Evolutionary conservation across 2,797 vertebrate species (phyloP).

Genomic region (Enteromius radiatus): DNA sequence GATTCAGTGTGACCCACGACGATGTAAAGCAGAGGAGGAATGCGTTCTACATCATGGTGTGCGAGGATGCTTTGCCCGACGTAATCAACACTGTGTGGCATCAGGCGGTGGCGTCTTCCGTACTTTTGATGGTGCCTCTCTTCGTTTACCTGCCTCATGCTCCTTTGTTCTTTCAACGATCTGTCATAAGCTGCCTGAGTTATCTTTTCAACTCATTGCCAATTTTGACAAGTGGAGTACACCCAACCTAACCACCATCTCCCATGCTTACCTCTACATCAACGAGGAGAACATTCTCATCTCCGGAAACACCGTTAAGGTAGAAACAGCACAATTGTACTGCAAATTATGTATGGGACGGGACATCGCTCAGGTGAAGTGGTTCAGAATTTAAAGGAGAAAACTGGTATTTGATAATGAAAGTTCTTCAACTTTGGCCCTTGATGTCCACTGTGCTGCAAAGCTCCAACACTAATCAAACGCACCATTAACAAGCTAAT

Average conservation of each 20-base stretch:
- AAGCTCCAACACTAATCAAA: neutral
- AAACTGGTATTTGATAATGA: neutral
- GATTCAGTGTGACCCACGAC: conserved; percentile 93
- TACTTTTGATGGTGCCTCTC: conserved; percentile 94
- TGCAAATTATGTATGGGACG: neutral
- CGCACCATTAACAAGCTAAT: neutral
- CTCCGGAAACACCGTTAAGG: conserved; percentile 93
- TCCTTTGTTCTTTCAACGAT: conserved; percentile 98
- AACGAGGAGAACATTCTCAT: conserved; percentile 99
- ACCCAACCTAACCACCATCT: conserved; percentile 96
- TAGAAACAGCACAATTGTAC: conserved; percentile 58
- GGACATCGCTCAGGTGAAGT: neutral
- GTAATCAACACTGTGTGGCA: conserved; percentile 90
- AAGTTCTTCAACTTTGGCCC: neutral
- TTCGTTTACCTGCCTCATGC: conserved; percentile 94
- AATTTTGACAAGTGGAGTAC: conserved; percentile 98
- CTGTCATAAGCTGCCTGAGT: conserved; percentile 96
- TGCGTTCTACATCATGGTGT: conserved; percentile 87
- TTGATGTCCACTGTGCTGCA: neutral
- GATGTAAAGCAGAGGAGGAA: conserved; percentile 94
- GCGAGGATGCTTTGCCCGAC: conserved; percentile 89
- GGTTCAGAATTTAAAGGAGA: neutral
- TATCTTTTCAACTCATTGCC: conserved; percentile 98
- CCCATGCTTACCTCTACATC: conserved; percentile 96
- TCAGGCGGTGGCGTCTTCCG: conserved; percentile 94